A percentile compares a stretch with the other conserved stretches of the same genome.
phyloP scores from a whole-genome alignment of 2,113 vertebrate genomes.

The Nyctereutes procyonoides region DNA sequence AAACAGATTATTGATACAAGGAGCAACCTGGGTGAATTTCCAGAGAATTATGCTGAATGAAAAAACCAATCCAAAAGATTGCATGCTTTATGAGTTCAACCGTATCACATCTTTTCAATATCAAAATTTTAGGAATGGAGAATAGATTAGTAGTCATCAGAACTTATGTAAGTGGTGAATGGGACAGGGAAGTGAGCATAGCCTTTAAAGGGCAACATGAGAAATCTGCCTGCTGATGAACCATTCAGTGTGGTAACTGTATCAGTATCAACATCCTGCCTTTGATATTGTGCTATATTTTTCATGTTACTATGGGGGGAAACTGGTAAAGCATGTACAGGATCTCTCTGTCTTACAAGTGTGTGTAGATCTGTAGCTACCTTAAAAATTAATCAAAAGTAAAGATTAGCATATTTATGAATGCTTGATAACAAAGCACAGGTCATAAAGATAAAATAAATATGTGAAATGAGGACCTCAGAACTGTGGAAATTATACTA shows the following conservation, averaged over 20 bases:
- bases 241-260: neutral
- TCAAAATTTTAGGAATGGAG: neutral
- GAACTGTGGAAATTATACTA: neutral
- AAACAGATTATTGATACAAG: neutral
- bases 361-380: neutral
- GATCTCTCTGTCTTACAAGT: neutral
- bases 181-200: accelerated
- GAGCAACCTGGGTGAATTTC: neutral
- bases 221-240: no score
- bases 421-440: neutral
- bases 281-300: neutral
- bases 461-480: neutral
- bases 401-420: neutral
- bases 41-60: neutral
- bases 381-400: neutral
- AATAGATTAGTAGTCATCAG: neutral
- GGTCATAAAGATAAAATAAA: neutral
- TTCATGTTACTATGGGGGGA: neutral
- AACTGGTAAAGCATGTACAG: neutral
- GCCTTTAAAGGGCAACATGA: neutral
- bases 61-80: neutral
- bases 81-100: neutral
- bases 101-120: neutral
- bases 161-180: neutral
- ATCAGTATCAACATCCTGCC: neutral